A percentile compares a stretch with the other conserved stretches of the same genome.
Evolutionary conservation across 2,888 invertebrate genomes (phyloP).

Genomic region (Noctua janthina): DNA sequence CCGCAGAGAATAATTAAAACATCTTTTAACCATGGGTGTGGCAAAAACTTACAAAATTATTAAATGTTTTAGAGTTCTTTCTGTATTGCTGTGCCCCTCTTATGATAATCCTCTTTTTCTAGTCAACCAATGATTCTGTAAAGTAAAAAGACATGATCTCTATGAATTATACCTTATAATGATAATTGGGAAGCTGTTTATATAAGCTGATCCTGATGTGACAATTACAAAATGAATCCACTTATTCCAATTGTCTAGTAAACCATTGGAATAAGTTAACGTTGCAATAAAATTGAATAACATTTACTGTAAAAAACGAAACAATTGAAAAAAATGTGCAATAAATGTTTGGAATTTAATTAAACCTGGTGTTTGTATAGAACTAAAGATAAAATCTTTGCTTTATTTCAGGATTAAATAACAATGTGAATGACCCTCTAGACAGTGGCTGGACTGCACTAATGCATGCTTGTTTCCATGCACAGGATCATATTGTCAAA

Average conservation of each 20-base stretch:
- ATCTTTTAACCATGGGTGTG: background rate
- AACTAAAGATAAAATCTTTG: background rate
- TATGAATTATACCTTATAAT: background rate
- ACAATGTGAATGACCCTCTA: constrained; percentile 82
- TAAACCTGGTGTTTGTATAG: background rate
- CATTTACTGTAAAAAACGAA: background rate
- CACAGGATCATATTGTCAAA: constrained; percentile 87
- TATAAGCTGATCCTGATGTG: background rate
- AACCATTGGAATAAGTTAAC: no score
- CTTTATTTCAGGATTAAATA: constrained; percentile 79
- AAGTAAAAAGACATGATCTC: background rate
- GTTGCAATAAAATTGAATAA: background rate
- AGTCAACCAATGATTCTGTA: background rate
- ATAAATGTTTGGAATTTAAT: background rate
- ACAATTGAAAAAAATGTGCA: background rate
- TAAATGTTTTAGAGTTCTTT: background rate
- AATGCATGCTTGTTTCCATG: constrained; percentile 91
- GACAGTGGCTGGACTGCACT: constrained; percentile 91
- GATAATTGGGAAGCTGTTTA: background rate
- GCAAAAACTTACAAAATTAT: background rate
- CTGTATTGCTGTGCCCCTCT: no score
- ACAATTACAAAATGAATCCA: background rate
- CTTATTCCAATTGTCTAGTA: background rate
- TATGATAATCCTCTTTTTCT: background rate
- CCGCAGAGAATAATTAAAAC: background rate